Conservation (phyloP, 2,888 invertebrate genomes). For the Acrobasis consociella region DNA sequence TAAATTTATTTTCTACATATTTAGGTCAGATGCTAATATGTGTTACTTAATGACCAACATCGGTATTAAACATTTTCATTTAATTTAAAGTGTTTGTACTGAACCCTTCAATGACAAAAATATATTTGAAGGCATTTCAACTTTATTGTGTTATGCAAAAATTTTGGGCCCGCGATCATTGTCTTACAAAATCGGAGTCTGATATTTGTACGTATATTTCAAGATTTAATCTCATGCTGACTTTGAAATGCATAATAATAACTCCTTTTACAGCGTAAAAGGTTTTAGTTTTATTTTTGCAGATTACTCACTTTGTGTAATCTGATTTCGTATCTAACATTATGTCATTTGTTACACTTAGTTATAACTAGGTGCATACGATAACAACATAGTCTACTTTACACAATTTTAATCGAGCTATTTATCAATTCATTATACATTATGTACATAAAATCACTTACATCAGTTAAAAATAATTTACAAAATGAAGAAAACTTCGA, state of each 20-base stretch:
- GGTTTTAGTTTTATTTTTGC: neutral
- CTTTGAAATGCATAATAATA: neutral
- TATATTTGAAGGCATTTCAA: neutral
- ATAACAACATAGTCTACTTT: neutral
- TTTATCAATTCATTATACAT: neutral
- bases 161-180: conserved; percentile 1
- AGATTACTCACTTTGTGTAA: neutral
- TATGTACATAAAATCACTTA: no score
- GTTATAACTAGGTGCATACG: neutral
- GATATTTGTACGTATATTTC: conserved; percentile 6
- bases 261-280: neutral
- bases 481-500: neutral
- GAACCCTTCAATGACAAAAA: neutral
- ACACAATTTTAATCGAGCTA: neutral
- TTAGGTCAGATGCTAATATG: no score
- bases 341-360: neutral
- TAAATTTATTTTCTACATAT: no score
- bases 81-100: neutral
- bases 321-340: neutral
- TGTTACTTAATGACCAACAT: no score
- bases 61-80: no score
- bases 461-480: neutral
- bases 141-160: conserved; percentile 16
- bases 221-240: neutral
- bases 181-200: neutral